Conservation (phyloP, 2,113 vertebrate species). For the Riparia riparia region DNA sequence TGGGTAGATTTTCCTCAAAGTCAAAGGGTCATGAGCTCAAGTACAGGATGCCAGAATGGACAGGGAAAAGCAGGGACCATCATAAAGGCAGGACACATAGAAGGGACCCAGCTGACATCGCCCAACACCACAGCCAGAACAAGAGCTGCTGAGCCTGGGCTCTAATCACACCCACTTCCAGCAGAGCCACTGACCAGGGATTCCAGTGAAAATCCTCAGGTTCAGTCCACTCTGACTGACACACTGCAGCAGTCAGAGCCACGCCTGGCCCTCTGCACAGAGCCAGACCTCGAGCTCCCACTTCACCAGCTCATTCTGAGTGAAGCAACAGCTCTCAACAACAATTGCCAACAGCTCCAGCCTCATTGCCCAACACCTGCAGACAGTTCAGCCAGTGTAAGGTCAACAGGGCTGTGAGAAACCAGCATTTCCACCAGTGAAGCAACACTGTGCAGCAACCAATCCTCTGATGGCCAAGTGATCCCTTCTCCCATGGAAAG, state of each 20-base stretch:
- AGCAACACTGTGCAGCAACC: not conserved
- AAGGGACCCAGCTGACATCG: not conserved
- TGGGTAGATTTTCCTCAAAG: not conserved
- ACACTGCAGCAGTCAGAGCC: not conserved
- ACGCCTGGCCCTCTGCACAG: not conserved
- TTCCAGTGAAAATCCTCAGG: not conserved
- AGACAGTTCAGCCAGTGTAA: not conserved
- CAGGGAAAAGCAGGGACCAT: not conserved
- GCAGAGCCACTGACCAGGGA: not conserved
- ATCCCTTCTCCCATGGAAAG: not conserved
- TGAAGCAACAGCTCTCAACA: not conserved
- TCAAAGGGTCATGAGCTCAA: fast-evolving
- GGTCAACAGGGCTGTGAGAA: not conserved
- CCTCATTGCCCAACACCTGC: not conserved
- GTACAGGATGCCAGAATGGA: not conserved
- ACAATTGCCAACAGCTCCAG: not conserved
- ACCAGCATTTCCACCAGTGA: not conserved
- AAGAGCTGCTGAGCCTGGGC: fast-evolving
- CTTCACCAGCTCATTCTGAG: not conserved
- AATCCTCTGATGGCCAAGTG: not conserved
- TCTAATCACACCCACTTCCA: not conserved
- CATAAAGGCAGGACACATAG: not conserved
- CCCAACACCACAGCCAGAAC: not conserved
- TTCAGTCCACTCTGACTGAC: not conserved
- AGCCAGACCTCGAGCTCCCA: not conserved